Conservation (phyloP, 1,140 invertebrate species). For the Bombus consobrinus region DNA sequence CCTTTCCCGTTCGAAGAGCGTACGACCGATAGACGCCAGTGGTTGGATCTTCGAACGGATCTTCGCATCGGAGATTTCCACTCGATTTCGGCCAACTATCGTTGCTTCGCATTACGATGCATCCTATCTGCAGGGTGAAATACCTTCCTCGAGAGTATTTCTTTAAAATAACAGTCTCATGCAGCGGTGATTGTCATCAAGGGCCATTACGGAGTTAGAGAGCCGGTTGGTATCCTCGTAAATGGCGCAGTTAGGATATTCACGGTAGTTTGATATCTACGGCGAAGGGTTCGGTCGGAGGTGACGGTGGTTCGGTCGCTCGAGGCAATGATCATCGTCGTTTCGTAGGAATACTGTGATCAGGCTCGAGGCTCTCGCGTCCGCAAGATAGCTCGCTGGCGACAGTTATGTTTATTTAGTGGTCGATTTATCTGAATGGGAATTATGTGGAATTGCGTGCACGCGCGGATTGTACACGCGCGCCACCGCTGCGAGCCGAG, state of each 20-base stretch:
- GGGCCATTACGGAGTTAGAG: slow-evolving; percentile 64
- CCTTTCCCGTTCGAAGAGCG: background rate
- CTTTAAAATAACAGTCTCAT: slow-evolving; percentile 43
- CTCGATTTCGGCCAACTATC: slow-evolving; percentile 27
- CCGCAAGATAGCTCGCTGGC: background rate
- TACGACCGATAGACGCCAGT: background rate
- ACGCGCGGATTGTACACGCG: background rate
- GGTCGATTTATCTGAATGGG: slow-evolving; percentile 42
- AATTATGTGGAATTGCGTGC: slow-evolving; percentile 24
- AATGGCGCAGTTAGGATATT: slow-evolving; percentile 39
- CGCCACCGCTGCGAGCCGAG: background rate
- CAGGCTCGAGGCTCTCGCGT: slow-evolving; percentile 6
- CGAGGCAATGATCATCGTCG: background rate
- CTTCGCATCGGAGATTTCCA: background rate
- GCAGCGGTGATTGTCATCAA: slow-evolving; percentile 39
- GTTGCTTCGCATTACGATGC: slow-evolving; percentile 24
- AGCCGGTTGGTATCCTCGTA: slow-evolving; percentile 12
- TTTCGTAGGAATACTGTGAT: slow-evolving; percentile 7
- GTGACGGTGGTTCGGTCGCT: background rate
- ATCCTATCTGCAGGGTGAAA: background rate
- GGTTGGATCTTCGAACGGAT: background rate
- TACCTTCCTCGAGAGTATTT: background rate
- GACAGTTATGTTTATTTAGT: slow-evolving; percentile 51
- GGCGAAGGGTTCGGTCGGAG: background rate
- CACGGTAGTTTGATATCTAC: slow-evolving; percentile 13